Evolutionary conservation across 2,797 vertebrate genomes (phyloP), one percentile per base, ranked within the genome.

Genomic region (Enteromius unitaeniatus): DNA sequence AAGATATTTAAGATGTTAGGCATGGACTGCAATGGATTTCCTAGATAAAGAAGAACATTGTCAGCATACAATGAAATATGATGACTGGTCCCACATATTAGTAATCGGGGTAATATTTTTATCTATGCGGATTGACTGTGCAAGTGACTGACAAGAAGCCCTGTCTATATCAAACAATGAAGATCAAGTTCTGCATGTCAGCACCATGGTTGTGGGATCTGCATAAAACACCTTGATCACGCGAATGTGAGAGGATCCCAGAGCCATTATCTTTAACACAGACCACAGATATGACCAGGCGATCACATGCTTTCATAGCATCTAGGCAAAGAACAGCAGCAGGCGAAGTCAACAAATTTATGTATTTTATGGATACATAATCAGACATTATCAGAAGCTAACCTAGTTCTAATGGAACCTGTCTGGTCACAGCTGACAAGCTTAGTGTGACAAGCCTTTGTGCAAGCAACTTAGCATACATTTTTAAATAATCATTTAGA

Each of bases 351-450:
- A 34, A 34, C 31, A 34, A 34, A 34, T 34, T 0, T 34, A 34
- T 34, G 34, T 34, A 34, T 34, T 34, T 34, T 5, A 34, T 34
- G 1, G 34, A 34, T 4, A 34, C 34, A 34, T 34, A 34, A 34
- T 34, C 7, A n/a, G 21, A 83, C 5, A 73, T 86, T 80, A 26
- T 80, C 69, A 23, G 70, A 34, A 10, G 81, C 51, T 10, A 83
- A 53, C 40, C 81, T 79, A 15, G 58, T 55, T 28, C 26, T 86
- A 23, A 83, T 79, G 26, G 75, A 83, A 0, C 69, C 76, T 13
- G 49, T 76, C 47, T 81, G 83, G 15, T 80, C 70, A 23, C 42
- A 23, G 19, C 80, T 58, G 1, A 84, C 42, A 10, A 68, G 23
- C 47, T 51, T 53, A 17, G 55, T n/a, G n/a, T n/a, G n/a, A n/a